phyloP scores from a whole-genome alignment of 2,797 vertebrate genomes.

The Peromyscus nudipes region DNA sequence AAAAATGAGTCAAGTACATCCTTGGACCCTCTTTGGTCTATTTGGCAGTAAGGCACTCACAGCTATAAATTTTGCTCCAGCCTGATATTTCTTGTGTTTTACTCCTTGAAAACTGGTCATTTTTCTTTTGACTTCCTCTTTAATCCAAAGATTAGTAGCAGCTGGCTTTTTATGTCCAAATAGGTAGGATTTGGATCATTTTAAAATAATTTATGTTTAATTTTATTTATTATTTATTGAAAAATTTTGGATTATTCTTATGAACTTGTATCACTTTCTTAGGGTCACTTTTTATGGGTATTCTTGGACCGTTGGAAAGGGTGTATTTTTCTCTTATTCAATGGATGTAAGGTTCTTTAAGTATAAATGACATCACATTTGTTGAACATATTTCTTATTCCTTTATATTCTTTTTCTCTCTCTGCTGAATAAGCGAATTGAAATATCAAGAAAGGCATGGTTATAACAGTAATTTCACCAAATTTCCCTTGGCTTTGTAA shows the following conservation, averaged over 20 bases:
- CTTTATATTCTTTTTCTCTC: neutral
- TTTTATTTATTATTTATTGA: slow-evolving; percentile 21
- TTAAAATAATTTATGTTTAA: slow-evolving; percentile 19
- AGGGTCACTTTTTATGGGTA: neutral
- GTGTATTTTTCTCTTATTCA: neutral
- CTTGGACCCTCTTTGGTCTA: neutral
- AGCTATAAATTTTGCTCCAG: neutral
- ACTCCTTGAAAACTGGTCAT: neutral
- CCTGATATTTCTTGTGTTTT: neutral
- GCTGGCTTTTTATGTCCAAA: neutral
- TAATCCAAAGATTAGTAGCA: neutral
- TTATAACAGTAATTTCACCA: slow-evolving; percentile 19
- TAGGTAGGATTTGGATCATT: neutral
- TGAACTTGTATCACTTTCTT: neutral
- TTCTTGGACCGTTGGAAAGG: slow-evolving; percentile 15
- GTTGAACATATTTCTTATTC: neutral
- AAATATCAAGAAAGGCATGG: neutral
- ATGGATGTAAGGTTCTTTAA: neutral
- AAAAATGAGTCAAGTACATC: neutral
- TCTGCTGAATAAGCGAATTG: neutral
- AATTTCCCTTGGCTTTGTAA: slow-evolving; percentile 7
- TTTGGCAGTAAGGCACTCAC: neutral
- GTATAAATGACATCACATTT: neutral
- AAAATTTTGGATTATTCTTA: neutral
- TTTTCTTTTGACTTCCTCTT: neutral